Conservation (phyloP, 1,140 invertebrate genomes). For the Zelostemma sp. region DNA sequence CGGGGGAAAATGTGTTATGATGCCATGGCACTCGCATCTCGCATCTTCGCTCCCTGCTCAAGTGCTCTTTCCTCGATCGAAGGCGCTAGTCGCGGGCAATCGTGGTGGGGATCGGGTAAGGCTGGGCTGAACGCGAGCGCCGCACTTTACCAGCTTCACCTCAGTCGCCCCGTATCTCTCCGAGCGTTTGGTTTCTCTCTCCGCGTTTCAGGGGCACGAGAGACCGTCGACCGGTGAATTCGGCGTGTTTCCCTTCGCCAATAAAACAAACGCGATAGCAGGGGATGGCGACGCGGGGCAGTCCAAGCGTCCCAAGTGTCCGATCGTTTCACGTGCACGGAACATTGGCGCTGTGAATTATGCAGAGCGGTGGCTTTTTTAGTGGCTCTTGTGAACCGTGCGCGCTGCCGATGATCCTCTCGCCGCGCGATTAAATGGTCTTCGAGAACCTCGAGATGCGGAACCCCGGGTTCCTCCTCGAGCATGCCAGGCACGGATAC, state of each 20-base stretch:
- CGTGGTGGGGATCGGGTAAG: constrained; percentile 20
- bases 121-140: constrained; percentile 34
- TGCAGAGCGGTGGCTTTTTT: background rate
- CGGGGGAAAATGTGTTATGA: constrained; percentile 50
- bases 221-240: background rate
- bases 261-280: background rate
- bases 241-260: background rate
- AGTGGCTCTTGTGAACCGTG: constrained; percentile 15
- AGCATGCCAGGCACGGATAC: constrained; percentile 68
- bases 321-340: constrained; percentile 2
- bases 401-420: background rate
- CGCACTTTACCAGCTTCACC: constrained; percentile 28
- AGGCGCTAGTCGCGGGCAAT: constrained; percentile 13
- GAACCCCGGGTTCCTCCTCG: constrained; percentile 67
- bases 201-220: background rate
- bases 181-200: constrained; percentile 26
- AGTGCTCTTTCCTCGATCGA: constrained; percentile 47
- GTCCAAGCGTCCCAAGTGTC: constrained; percentile 1
- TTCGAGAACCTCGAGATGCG: constrained; percentile 68
- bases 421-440: constrained; percentile 56
- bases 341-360: too few species aligned
- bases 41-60: constrained; percentile 23
- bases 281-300: background rate
- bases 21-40: constrained; percentile 39
- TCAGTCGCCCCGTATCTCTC: constrained; percentile 56